Evolutionary conservation across 2,113 vertebrate species (phyloP).

Genomic region (Lophius piscatorius): DNA sequence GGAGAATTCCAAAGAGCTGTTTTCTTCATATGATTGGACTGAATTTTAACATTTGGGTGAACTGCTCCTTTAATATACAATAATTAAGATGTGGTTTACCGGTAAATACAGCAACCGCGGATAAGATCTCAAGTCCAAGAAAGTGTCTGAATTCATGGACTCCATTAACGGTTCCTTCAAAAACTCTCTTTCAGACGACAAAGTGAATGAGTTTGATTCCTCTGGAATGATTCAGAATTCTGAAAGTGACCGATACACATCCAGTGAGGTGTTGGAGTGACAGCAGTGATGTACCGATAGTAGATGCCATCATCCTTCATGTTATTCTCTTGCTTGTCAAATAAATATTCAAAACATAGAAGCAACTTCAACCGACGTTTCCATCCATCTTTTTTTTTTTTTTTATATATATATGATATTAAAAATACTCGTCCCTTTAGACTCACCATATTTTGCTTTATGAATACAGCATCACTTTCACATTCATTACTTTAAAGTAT

Average conservation of each 20-base stretch:
- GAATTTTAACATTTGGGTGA: too few relatives aligned
- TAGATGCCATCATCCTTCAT: background rate
- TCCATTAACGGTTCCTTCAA: too few relatives aligned
- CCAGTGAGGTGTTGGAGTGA: background rate
- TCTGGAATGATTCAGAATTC: too few relatives aligned
- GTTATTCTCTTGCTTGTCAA: background rate
- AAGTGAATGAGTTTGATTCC: too few relatives aligned
- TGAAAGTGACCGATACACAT: background rate
- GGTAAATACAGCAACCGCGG: too few relatives aligned
- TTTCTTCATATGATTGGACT: too few relatives aligned
- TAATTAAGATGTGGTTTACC: too few relatives aligned
- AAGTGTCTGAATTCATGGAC: background rate
- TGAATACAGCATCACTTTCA: conserved; percentile 46
- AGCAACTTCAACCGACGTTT: background rate
- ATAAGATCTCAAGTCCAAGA: background rate
- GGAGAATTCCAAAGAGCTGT: too few relatives aligned
- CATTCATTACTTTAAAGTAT: conserved; percentile 23
- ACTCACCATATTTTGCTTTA: conserved; percentile 35
- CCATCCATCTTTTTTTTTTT: conserved; percentile 9
- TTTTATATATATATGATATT: conserved; percentile 48
- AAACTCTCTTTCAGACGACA: background rate
- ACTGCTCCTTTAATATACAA: too few relatives aligned
- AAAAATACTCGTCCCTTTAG: conserved; percentile 37
- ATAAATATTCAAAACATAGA: conserved; percentile 32
- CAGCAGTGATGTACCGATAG: background rate